Evolutionary conservation across 2,113 vertebrate species (phyloP), one percentile per base, ranked within the genome.

Genomic region (Alouatta palliata): DNA sequence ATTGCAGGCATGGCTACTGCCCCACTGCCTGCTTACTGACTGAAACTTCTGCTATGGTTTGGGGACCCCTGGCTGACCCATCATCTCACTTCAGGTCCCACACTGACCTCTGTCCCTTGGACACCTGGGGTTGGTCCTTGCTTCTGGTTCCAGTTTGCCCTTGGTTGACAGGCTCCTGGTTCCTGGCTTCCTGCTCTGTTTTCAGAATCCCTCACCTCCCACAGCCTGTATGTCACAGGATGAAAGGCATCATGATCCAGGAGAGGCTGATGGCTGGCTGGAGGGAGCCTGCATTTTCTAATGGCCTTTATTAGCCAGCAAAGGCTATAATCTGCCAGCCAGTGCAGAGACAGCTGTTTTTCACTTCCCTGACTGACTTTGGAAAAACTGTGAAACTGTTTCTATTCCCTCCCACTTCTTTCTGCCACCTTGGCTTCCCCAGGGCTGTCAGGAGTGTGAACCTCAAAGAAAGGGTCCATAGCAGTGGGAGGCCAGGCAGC

Each of bases 161-260:
- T 75, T 52, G n/a, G 77, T 54, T 91, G 61, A 13, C 61, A 64
- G 27, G 61, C 27, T 64, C 61, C 70, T 95, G 10, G 8, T 40
- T 43, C 9, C 23, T 25, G 19, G n/a, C n/a, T 58, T 86, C 52
- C 64, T 40, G 27, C 16, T 91, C 27, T 37, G 8, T 49, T 11
- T 64, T 3, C 61, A 25, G 23, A 56, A 8, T 14, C 64, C 23
- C 64, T 73, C 32, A 14, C 32, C 32, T 68, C 35, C 9, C 25
- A 64, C 0, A 27, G 54, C 23, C 66, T 19, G 0, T 0, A 17
- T 37, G 17, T 56, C 75, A 35, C 0, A 21, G 30, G 35, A 20
- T 52, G 52, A 56, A 68, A 82, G 89, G 27, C 75, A 52, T 8
- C 19, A 49, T 9, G 16, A 80, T 11, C 11, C 0, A 68, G 47